Evolutionary conservation across 2,113 vertebrate genomes (phyloP), one percentile per base, ranked within the genome.

Genomic region (Rhinolophus sinicus): DNA sequence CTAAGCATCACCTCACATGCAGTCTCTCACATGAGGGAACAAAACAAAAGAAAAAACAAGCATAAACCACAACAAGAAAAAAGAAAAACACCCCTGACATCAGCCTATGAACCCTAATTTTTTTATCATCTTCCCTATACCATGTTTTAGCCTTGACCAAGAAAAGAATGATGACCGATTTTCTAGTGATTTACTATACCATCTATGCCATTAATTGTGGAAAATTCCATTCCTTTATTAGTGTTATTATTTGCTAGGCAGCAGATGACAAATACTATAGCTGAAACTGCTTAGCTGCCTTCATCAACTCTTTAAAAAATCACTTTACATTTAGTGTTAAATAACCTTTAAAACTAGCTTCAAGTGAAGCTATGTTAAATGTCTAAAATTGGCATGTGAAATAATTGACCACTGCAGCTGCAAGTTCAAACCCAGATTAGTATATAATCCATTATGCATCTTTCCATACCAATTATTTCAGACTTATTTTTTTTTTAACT

Each of bases 231-330:
- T 84, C 28, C 5, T 85, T 93, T 77, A 65, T 70, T 76, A 65
- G 62, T 35, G 52, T 35, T 75, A 44, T 84, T 85, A 89, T 80
- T 92, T 95, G 28, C 64, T 70, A 88, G 96, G 69, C 9, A 62
- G 56, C 64, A 94, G 84, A 77, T 81, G 56, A 33, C 58, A 94
- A 67, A 84, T 80, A 28, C 6, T 80, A 12, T 69, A 38, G 35
- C 35, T 90, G 64, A 94, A 92, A 78, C 18, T 88, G 9, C n/a
- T 69, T 86, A 60, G 8, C 5, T 88, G 54, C 14, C 9, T 33
- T 62, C 75, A 84, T 90, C 18, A 90, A 44, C 54, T 12, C 44
- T 94, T 88, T 84, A 90, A 82, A 83, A 90, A 35, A 70, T 24
- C 83, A 90, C 28, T 88, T 62, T 81, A 65, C 73, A 33, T 78